These are phyloP conservation scores for Mastacembelus armatus DNA, from an alignment of 2,797 vertebrate species.

Conservation along the genomic window DNA sequence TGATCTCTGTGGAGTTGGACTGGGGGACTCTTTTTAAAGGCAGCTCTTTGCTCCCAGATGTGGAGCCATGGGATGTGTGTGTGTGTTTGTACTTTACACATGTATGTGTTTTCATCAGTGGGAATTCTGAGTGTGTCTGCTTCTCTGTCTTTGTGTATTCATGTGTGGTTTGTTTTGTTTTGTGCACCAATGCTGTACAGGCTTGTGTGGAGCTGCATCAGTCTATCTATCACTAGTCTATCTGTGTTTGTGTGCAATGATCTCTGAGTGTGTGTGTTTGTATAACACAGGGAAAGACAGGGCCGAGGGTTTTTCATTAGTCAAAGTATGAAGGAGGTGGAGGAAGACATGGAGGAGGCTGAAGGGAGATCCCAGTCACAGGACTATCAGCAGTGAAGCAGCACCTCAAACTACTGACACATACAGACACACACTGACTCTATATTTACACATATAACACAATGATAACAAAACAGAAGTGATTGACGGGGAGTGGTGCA, in stretches of 20 bases:
- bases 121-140: constrained; percentile 4
- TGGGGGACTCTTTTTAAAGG: constrained; percentile 49
- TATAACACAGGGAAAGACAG: not conserved
- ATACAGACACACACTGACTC: constrained; percentile 18
- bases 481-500: no score
- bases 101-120: constrained; percentile 19
- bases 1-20: constrained; percentile 62
- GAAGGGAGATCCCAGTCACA: constrained; percentile 64
- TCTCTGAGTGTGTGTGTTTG: constrained; percentile 16
- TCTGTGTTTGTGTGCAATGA: constrained; percentile 8
- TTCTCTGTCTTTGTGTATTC: constrained; percentile 1
- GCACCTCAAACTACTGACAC: constrained; percentile 29
- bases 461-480: no score
- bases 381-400: constrained; percentile 73
- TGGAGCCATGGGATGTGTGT: constrained; percentile 40
- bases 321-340: constrained; percentile 60
- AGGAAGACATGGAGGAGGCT: constrained; percentile 53
- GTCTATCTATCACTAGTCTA: constrained; percentile 7
- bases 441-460: no score
- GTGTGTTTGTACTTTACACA: constrained; percentile 39
- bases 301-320: constrained; percentile 73
- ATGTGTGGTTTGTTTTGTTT: constrained; percentile 8
- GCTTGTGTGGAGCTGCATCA: constrained; percentile 16
- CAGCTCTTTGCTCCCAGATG: constrained; percentile 52
- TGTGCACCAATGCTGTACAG: not conserved